These are phyloP conservation scores for Atherinomorus stipes DNA, from an alignment of 2,113 vertebrate species.

Conservation along the genomic window DNA sequence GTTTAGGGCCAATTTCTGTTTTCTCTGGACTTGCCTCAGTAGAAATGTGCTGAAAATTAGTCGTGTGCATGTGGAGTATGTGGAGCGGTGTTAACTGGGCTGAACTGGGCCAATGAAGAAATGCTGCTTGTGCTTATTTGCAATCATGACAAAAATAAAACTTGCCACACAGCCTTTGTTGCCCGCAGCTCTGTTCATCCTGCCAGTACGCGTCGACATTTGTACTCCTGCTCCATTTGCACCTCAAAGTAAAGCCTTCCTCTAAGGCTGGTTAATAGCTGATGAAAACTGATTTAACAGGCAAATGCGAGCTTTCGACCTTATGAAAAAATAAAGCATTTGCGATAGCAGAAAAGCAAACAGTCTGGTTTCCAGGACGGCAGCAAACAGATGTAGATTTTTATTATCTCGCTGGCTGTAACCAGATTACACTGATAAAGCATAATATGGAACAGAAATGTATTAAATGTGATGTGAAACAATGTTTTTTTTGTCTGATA, in stretches of 20 bases:
- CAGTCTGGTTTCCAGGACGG: conserved; percentile 40
- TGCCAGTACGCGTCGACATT: conserved; percentile 32
- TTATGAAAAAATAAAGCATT: conserved; percentile 39
- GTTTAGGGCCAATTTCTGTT: conserved; percentile 42
- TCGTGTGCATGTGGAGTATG: background rate
- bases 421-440: conserved; percentile 33
- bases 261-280: conserved; percentile 61
- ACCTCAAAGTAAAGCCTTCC: conserved; percentile 65
- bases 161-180: conserved; percentile 8
- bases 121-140: conserved; percentile 1
- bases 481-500: background rate
- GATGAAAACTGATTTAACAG: conserved; percentile 57
- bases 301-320: conserved; percentile 39
- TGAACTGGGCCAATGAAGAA: conserved; percentile 5
- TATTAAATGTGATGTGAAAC: too few species aligned
- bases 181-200: conserved; percentile 24
- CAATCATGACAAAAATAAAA: conserved; percentile 16
- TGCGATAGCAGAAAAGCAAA: conserved; percentile 32
- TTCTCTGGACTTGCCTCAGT: conserved; percentile 1
- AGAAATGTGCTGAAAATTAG: conserved; percentile 29
- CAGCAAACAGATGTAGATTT: conserved; percentile 27
- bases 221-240: conserved; percentile 42
- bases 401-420: conserved; percentile 49
- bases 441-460: background rate
- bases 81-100: background rate